Conservation (phyloP, 1,140 invertebrate species). For the Polypedilum pembai region DNA sequence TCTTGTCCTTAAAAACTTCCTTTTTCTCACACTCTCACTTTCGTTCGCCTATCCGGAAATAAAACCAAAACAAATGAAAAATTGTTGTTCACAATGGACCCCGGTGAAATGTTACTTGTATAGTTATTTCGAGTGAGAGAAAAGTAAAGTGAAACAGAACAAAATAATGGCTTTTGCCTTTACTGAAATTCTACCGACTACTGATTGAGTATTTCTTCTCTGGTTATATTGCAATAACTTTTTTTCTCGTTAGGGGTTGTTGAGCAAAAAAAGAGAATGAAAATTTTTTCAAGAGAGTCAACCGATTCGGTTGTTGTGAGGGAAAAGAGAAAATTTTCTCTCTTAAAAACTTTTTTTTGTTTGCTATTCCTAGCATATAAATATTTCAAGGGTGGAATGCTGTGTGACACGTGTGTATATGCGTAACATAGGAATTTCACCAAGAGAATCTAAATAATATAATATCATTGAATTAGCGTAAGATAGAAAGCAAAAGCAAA, state of each 20-base stretch:
- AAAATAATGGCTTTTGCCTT: slow-evolving; percentile 13
- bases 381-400: no score
- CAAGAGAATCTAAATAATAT: no score
- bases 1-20: neutral
- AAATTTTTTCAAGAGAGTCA: neutral
- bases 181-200: slow-evolving; percentile 17
- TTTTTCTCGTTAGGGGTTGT: neutral
- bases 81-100: slow-evolving; percentile 12
- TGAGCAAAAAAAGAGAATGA: neutral
- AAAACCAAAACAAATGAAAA: slow-evolving; percentile 28
- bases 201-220: neutral
- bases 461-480: no score
- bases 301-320: neutral
- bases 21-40: no score
- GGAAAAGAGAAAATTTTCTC: neutral
- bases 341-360: neutral
- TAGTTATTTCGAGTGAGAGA: neutral
- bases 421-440: neutral
- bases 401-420: neutral
- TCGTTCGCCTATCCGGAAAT: neutral
- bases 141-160: neutral
- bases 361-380: no score
- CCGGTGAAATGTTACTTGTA: neutral
- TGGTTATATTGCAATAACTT: neutral
- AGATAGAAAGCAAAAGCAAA: no score